Evolutionary conservation across 2,113 vertebrate genomes (phyloP).

Genomic region (Phrynocephalus versicolor): DNA sequence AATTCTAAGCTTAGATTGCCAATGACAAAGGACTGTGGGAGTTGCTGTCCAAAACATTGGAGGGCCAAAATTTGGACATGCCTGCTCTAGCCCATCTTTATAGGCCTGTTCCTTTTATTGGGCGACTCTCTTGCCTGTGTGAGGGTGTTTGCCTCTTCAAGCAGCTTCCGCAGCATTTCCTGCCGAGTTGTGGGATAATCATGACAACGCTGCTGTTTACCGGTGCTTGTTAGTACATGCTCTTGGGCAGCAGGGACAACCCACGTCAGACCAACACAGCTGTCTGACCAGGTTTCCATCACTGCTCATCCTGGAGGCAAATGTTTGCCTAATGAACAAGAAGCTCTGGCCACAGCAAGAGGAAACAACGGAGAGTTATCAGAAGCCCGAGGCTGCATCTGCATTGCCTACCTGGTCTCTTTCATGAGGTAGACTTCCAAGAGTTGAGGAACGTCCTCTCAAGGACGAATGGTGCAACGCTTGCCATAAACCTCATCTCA

Average conservation of each 20-base stretch:
- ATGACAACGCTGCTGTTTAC: background rate
- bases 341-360: background rate
- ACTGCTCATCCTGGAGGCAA: background rate
- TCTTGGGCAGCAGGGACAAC: background rate
- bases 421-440: background rate
- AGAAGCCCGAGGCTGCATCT: background rate
- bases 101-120: background rate
- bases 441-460: background rate
- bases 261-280: background rate
- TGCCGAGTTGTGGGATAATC: background rate
- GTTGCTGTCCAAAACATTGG: no score
- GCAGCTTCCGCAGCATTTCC: background rate
- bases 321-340: conserved; percentile 2
- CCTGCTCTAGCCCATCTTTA: background rate
- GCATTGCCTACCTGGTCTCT: background rate
- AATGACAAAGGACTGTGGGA: no score
- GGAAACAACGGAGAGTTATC: background rate
- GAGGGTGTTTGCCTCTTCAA: background rate
- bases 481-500: background rate
- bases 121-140: background rate
- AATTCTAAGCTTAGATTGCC: no score
- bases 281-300: conserved; percentile 8
- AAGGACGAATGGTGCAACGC: background rate
- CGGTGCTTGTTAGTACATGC: background rate
- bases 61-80: no score